phyloP scores from a whole-genome alignment of 1,140 invertebrate species.

The Ephestia elutella region DNA sequence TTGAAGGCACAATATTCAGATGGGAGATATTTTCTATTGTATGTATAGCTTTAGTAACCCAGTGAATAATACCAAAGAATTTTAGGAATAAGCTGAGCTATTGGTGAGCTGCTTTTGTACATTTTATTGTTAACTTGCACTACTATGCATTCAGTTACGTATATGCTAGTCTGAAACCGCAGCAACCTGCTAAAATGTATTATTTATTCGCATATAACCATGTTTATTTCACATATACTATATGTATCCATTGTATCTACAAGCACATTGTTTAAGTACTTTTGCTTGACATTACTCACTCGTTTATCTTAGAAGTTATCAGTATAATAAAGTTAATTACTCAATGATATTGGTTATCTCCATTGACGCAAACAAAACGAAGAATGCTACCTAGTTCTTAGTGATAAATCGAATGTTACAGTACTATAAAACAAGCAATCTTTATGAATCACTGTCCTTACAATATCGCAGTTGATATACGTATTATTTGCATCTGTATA shows the following conservation, averaged over 20 bases:
- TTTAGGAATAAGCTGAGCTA: conserved; percentile 24
- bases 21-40: conserved; percentile 28
- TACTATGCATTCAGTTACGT: conserved; percentile 18
- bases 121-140: conserved; percentile 19
- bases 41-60: conserved; percentile 48
- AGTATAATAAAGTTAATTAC: conserved; percentile 28
- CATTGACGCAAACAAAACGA: conserved; percentile 30
- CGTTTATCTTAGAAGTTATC: conserved; percentile 29
- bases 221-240: conserved; percentile 28
- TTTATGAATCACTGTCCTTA: conserved; percentile 13
- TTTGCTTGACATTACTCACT: conserved; percentile 29
- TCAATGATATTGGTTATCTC: conserved; percentile 23
- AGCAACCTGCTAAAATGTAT: conserved; percentile 38
- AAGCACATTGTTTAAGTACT: conserved; percentile 19
- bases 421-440: not conserved
- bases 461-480: conserved; percentile 8
- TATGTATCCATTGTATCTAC: conserved; percentile 25
- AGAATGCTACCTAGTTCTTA: not conserved
- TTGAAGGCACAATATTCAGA: not conserved
- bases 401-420: not conserved
- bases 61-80: conserved; percentile 68
- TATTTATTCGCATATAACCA: conserved; percentile 42
- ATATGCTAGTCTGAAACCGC: conserved; percentile 58
- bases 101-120: conserved; percentile 20
- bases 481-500: conserved; percentile 6